These are phyloP conservation scores for Aspidoscelis tigris DNA, from an alignment of 2,113 vertebrate species.

Conservation along the genomic window DNA sequence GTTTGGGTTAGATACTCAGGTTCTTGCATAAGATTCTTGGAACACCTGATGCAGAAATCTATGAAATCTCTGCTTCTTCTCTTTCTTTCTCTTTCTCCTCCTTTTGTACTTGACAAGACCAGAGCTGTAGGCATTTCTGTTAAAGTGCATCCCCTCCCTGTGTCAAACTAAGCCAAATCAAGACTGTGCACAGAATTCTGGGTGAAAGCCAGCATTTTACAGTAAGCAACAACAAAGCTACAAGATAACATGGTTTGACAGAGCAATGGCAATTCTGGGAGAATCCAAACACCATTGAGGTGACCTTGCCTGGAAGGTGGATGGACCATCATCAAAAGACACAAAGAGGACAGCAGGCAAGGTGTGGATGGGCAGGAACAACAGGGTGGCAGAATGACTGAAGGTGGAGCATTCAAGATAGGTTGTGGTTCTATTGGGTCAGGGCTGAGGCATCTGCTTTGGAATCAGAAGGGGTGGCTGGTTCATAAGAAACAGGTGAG, in stretches of 20 bases:
- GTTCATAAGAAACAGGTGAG: no score
- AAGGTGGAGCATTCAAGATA: neutral
- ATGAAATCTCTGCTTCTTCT: constrained; percentile 42
- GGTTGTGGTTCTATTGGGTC: neutral
- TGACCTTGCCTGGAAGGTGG: constrained; percentile 45
- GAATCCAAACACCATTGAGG: constrained; percentile 32
- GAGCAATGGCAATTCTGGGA: constrained; percentile 59
- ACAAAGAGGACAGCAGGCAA: neutral
- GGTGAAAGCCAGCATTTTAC: constrained; percentile 32
- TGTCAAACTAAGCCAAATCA: constrained; percentile 1
- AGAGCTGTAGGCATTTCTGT: neutral
- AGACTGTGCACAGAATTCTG: constrained; percentile 5
- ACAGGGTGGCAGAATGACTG: neutral
- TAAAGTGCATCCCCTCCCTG: constrained; percentile 15
- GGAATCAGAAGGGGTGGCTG: neutral
- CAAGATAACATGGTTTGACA: constrained; percentile 29
- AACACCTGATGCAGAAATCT: neutral
- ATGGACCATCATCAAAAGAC: neutral
- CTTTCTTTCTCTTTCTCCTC: neutral
- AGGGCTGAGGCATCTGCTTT: neutral
- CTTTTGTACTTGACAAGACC: neutral
- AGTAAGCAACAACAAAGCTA: constrained; percentile 9
- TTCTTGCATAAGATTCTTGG: no score
- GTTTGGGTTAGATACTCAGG: no score
- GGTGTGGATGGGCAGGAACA: neutral